These are phyloP conservation scores for Nemurella pictetii DNA, from an alignment of 2,888 invertebrate genomes.

Conservation along the genomic window DNA sequence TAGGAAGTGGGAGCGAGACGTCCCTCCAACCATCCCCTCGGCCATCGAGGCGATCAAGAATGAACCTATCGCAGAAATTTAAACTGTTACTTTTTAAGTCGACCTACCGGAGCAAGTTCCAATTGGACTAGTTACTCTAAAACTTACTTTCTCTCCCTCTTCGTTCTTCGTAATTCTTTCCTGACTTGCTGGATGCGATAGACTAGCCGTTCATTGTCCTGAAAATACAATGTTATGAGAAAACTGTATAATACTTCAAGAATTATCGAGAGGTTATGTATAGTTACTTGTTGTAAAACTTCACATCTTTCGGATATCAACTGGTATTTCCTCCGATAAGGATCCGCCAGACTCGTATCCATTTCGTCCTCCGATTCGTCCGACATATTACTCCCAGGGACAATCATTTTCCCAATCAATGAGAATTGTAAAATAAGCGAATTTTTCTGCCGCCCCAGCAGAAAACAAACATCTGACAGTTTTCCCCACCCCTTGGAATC, in stretches of 20 bases:
- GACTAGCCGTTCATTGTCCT: constrained; percentile 75
- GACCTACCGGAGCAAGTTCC: too few relatives aligned
- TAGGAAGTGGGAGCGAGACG: constrained; percentile 61
- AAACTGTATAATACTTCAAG: too few relatives aligned
- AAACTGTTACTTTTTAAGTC: too few relatives aligned
- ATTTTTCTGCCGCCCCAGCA: neutral
- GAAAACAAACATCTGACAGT: neutral
- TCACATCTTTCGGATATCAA: constrained; percentile 73
- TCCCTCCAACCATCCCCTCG: constrained; percentile 72
- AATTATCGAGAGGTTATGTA: constrained; percentile 7
- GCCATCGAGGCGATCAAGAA: constrained; percentile 66
- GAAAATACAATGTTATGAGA: constrained; percentile 42
- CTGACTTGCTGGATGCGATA: constrained; percentile 71
- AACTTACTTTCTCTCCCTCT: constrained; percentile 64
- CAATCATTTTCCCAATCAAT: constrained; percentile 39
- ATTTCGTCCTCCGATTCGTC: constrained; percentile 64
- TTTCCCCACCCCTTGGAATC: neutral
- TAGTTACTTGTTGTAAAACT: constrained; percentile 63
- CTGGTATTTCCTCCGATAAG: constrained; percentile 74
- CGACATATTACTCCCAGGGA: constrained; percentile 49
- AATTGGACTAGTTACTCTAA: too few relatives aligned
- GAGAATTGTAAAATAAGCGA: neutral
- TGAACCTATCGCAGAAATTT: too few relatives aligned
- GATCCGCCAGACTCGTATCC: constrained; percentile 63
- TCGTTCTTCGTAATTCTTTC: constrained; percentile 66